These are phyloP conservation scores for Acyrthosiphon pisum DNA, from an alignment of 1,140 invertebrate genomes.

Conservation along the genomic window DNA sequence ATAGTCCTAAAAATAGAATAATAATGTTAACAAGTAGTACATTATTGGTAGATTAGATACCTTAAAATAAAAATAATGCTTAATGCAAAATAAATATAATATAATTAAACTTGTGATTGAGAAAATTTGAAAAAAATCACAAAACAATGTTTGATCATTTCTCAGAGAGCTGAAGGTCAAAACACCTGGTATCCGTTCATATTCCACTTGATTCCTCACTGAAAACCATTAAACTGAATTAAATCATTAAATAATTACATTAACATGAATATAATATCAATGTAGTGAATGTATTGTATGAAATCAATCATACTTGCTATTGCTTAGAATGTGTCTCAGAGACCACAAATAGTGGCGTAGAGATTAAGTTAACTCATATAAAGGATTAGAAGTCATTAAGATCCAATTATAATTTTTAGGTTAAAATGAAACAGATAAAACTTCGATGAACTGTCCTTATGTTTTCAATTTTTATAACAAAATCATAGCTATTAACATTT, in stretches of 20 bases:
- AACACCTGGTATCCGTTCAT: background rate
- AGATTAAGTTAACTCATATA: background rate
- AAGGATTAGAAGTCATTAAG: background rate
- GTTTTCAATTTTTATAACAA: no score
- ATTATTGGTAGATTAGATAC: background rate
- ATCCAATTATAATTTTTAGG: no score
- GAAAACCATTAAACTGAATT: background rate
- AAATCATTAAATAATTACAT: background rate
- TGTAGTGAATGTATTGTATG: background rate
- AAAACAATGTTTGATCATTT: conserved; percentile 18
- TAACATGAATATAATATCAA: background rate
- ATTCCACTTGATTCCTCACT: background rate
- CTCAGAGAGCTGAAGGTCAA: background rate
- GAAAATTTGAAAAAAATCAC: background rate
- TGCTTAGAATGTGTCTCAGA: no score
- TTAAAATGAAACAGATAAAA: no score
- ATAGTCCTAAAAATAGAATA: background rate
- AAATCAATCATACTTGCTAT: background rate
- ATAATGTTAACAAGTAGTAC: conserved; percentile 9
- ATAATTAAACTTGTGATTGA: background rate
- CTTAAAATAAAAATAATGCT: background rate
- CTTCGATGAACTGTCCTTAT: no score
- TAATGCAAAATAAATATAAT: background rate
- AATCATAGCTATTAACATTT: no score
- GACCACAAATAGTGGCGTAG: background rate